These are phyloP conservation scores for Cetoscarus ocellatus DNA, from an alignment of 2,797 vertebrate species.

Conservation along the genomic window DNA sequence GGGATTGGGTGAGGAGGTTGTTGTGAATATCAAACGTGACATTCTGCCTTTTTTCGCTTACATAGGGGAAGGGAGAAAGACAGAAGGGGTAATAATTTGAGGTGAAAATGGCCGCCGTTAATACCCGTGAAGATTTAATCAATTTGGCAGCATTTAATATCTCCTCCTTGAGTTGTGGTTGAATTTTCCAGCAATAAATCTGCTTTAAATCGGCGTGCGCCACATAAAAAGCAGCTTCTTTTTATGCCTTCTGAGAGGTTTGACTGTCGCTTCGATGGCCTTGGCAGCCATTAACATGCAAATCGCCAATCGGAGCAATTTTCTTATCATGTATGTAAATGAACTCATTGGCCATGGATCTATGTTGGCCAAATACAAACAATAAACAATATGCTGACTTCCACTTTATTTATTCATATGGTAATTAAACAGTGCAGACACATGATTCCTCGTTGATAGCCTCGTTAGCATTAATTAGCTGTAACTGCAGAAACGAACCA, in stretches of 20 bases:
- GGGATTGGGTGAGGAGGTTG: conserved; percentile 66
- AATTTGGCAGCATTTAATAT: conserved; percentile 10
- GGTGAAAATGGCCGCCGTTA: conserved; percentile 43
- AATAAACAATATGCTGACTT: conserved; percentile 73
- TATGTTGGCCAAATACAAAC: conserved; percentile 71
- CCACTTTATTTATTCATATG: conserved; percentile 70
- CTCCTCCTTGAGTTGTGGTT: conserved; percentile 15
- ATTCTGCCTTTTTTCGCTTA: conserved; percentile 67
- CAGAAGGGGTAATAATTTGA: conserved; percentile 36
- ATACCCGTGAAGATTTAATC: conserved; percentile 13
- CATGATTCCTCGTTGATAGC: conserved; percentile 66
- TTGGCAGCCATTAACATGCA: conserved; percentile 75
- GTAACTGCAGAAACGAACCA: conserved; percentile 60
- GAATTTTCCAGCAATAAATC: conserved; percentile 31
- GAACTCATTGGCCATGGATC: conserved; percentile 62
- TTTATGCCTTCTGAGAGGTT: conserved; percentile 48
- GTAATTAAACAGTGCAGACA: conserved; percentile 82
- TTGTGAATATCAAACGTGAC: conserved; percentile 81
- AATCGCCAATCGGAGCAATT: conserved; percentile 65
- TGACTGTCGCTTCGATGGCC: conserved; percentile 58
- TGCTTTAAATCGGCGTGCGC: conserved; percentile 25
- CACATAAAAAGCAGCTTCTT: conserved; percentile 22
- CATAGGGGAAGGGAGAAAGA: conserved; percentile 31
- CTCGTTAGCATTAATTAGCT: conserved; percentile 80
- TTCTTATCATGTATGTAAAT: conserved; percentile 80